Base-by-base conservation (phyloP, 2,888 invertebrate genomes). In the Alcis repandata region DNA sequence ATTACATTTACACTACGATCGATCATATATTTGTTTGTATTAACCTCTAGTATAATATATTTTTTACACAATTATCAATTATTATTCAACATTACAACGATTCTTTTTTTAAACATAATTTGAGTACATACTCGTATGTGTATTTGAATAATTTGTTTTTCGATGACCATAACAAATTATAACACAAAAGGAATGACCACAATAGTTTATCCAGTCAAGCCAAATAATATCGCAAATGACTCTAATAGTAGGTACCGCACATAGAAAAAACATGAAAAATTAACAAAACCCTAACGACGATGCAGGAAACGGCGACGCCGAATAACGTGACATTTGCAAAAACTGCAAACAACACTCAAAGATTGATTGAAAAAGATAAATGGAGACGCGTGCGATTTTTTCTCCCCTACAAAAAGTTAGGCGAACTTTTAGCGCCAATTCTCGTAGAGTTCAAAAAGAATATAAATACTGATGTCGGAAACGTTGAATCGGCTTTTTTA, bases 401-500 rank as follows among this genome's bases (percentile, higher is more conserved):
- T 74, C 71, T 74, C 68, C 45, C 63, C 72, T 51, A 76, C 82
- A 86, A 89, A 90, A 90, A 89, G 70, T 68, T 77, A 70, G 73
- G 68, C 75, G 77, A 83, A 76, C 75, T 83, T 84, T 84, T 84
- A 74, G 79, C 82, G 80, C 81, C 83, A 79, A 77, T 80, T 80
- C 81, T 81, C 77, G 83, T 71, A 15, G 65, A 56, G 79, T 79
- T 84, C 79, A 80, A 84, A 75, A 81, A 72, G 74, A 85, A 83
- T 82, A 85, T 86, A 86, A 88, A 84, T 85, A 82, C 76, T 76
- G 76, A 79, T 87, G 87, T 87, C 88, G 88, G 90, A 90, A 90
- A 84, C 77, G 79, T 81, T 71, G 74, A 71, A 69, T 78, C 79
- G 82, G 79, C 79, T 86, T 88, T 89, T 85, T 85, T 87, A 79